Evolutionary conservation across 2,113 vertebrate species (phyloP).

Genomic region (Osmerus eperlanus): DNA sequence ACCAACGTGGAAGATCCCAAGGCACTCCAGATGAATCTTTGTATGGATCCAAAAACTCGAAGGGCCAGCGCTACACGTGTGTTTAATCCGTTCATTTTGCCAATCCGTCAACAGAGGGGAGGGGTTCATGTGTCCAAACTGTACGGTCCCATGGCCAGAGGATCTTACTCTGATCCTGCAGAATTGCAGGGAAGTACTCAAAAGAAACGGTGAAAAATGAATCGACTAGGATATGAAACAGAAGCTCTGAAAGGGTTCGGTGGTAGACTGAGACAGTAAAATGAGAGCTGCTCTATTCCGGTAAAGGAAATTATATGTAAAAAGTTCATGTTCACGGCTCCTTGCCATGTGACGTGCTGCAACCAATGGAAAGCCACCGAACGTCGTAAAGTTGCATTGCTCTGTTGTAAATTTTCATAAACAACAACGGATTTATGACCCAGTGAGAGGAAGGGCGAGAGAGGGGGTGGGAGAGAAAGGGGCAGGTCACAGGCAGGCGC

Average conservation of each 20-base stretch:
- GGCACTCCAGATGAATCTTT: conserved; percentile 34
- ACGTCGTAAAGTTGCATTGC: conserved; percentile 98
- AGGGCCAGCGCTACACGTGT: conserved; percentile 63
- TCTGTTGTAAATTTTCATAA: conserved; percentile 99
- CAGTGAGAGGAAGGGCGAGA: conserved; percentile 60
- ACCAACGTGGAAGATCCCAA: conserved; percentile 73
- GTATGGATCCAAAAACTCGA: conserved; percentile 57
- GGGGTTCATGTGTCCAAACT: conserved; percentile 38
- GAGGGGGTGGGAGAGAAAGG: conserved; percentile 20
- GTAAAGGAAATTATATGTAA: conserved; percentile 91
- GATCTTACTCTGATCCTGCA: conserved; percentile 51
- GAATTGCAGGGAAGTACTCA: conserved; percentile 43
- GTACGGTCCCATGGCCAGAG: conserved; percentile 61
- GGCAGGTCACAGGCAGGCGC: conserved; percentile 89
- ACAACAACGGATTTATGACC: conserved; percentile 99
- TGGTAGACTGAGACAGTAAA: conserved; percentile 83
- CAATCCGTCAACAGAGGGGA: conserved; percentile 68
- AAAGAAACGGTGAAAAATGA: conserved; percentile 65
- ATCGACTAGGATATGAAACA: conserved; percentile 61
- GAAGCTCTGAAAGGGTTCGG: conserved; percentile 63
- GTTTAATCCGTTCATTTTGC: conserved; percentile 70
- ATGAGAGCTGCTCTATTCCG: conserved; percentile 94
- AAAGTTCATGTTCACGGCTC: conserved; percentile 98
- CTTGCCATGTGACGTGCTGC: conserved; percentile 86
- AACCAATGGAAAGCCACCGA: conserved; percentile 86